Conservation (phyloP, 2,888 invertebrate species). For the Loripinus fragilis region DNA sequence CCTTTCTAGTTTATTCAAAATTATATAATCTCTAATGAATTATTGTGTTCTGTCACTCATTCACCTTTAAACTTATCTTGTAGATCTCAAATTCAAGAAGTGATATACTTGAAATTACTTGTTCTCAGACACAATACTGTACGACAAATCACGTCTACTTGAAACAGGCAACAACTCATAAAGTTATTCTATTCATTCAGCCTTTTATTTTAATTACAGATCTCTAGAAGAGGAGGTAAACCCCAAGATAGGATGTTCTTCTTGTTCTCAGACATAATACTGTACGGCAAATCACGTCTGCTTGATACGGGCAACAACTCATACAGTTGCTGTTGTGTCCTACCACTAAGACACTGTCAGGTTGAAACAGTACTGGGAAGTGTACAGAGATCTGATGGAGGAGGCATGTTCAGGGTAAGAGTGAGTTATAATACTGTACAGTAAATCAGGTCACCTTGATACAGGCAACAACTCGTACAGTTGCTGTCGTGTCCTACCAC, state of each 20-base stretch:
- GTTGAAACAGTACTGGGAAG: conserved; percentile 86
- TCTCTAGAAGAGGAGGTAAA: conserved; percentile 82
- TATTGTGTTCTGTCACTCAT: too few relatives aligned
- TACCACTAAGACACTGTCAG: conserved; percentile 89
- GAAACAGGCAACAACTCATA: too few relatives aligned
- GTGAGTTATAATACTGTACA: conserved; percentile 86
- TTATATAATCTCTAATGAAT: too few relatives aligned
- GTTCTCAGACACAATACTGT: conserved; percentile 90
- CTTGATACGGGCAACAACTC: conserved; percentile 85
- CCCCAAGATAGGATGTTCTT: conserved; percentile 87
- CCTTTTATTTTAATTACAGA: conserved; percentile 82
- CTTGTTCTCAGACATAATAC: conserved; percentile 89
- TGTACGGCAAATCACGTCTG: conserved; percentile 89
- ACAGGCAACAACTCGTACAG: conserved; percentile 85
- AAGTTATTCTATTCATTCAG: too few relatives aligned
- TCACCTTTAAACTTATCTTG: too few relatives aligned
- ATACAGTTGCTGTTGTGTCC: conserved; percentile 88
- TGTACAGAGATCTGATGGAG: conserved; percentile 83
- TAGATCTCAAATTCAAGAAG: conserved; percentile 84
- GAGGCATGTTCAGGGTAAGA: conserved; percentile 77
- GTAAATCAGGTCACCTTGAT: conserved; percentile 87
- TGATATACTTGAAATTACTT: conserved; percentile 85
- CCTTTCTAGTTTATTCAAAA: too few relatives aligned
- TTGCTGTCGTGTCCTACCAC: conserved; percentile 88
- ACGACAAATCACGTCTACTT: conserved; percentile 87